These are phyloP conservation scores for Todiramphus chloris DNA, from an alignment of 2,113 vertebrate species.

Conservation along the genomic window DNA sequence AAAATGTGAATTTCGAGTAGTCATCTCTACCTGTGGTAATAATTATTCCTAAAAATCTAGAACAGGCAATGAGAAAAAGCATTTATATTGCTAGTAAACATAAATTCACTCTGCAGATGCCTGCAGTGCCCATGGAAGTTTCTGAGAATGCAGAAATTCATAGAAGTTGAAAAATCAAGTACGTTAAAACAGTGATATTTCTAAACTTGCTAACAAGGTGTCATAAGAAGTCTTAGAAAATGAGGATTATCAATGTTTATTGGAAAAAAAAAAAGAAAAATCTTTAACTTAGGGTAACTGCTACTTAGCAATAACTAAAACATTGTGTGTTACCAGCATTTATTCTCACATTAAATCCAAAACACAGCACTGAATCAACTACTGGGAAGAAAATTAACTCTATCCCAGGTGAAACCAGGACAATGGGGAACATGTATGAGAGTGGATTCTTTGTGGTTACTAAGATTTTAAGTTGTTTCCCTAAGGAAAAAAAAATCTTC, in stretches of 20 bases:
- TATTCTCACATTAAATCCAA: neutral
- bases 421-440: rapidly evolving
- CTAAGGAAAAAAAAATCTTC: neutral
- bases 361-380: neutral
- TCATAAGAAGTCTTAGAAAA: neutral
- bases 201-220: neutral
- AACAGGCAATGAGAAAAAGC: neutral
- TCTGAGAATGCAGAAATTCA: neutral
- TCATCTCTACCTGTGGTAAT: neutral
- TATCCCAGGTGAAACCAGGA: neutral
- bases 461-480: neutral
- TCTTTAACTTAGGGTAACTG: neutral
- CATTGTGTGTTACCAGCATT: neutral
- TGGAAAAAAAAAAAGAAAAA: neutral
- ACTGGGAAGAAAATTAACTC: neutral
- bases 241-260: neutral
- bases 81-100: neutral
- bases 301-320: neutral
- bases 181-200: neutral
- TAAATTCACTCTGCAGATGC: neutral
- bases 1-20: neutral
- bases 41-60: neutral
- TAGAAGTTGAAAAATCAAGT: neutral
- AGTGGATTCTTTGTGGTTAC: neutral
- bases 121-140: neutral